Base-by-base conservation (phyloP, 1,140 invertebrate species). In the Brachionus sp. region DNA sequence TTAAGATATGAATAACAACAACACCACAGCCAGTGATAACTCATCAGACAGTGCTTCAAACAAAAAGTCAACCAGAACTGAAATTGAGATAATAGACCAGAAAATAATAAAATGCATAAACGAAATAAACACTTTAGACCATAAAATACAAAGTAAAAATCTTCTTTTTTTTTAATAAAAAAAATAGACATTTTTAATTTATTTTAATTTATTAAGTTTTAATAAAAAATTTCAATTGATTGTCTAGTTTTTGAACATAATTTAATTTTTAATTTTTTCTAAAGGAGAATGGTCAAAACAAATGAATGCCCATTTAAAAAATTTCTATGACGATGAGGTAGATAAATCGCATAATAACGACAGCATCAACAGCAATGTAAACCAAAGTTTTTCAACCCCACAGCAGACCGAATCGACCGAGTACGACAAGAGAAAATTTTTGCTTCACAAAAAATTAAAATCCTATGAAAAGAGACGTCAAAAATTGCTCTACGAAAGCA, bases 51-150 rank as follows among this genome's bases (percentile, higher is more conserved):
- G 77, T 62, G 77, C 77, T 5, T 80, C 77, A 19, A 75, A 75
- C 33, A 80, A 57, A 33, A 57, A 66, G 33, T 19, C 25, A 19
- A 42, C 77, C 7, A 37, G 39, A 57, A 62, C 77, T 29, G 50
- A 80, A 42, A 57, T 80, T 2, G 77, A 80, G 42, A 62, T 80
- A 39, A 57, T 80, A 13, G 77, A 80, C 29, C 46, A 62, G 19
- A 80, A 80, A 80, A 80, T 80, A 2, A 80, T 66, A 16, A 80
- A 80, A 80, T 80, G 77, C 37, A 23, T 66, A 12, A 80, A 80
- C 25, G 77, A 80, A 44, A 80, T 80, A 57, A 80, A 80, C 25
- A 39, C 33, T 62, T 66, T 80, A 7, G 57, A 80, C 25, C 50
- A 80, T 13, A 80, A 66, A 35, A 80, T 62, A 29, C 77, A 80